Conservation (phyloP, 1,140 invertebrate genomes). For the Heterodera carotae region DNA sequence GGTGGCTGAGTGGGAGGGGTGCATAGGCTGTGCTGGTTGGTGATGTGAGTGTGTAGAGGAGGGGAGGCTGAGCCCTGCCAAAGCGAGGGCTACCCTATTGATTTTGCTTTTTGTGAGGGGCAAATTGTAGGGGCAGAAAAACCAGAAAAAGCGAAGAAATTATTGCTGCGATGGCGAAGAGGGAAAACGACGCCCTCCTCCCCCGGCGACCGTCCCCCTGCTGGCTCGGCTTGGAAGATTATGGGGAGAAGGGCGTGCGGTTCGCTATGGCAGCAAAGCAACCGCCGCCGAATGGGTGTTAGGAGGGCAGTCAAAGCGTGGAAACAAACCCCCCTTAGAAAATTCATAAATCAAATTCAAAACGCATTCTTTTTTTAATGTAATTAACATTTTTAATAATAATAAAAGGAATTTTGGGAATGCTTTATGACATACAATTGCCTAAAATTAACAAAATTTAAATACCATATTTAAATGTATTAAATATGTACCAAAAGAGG, state of each 20-base stretch:
- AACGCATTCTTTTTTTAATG: too few relatives aligned
- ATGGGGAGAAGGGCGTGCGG: not conserved
- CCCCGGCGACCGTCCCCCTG: too few relatives aligned
- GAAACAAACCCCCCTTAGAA: not conserved
- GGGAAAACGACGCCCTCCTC: not conserved
- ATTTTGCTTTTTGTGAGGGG: not conserved
- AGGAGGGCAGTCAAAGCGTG: not conserved
- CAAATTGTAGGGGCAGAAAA: not conserved
- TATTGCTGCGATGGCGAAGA: not conserved
- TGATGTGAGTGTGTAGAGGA: not conserved
- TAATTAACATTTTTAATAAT: too few relatives aligned
- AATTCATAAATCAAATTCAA: not conserved
- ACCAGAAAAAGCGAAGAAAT: slow-evolving; percentile 2
- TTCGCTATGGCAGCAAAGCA: not conserved
- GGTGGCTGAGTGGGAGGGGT: too few relatives aligned
- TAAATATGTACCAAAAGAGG: too few relatives aligned
- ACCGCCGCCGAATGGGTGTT: not conserved
- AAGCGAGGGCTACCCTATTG: not conserved
- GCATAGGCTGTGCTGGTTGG: not conserved
- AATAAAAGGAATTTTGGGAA: too few relatives aligned
- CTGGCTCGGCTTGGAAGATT: not conserved
- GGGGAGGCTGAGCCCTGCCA: not conserved
- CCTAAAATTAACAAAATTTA: too few relatives aligned
- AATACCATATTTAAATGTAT: too few relatives aligned
- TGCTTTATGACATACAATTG: too few relatives aligned